A percentile compares a stretch with the other conserved stretches of the same genome.
phyloP scores from a whole-genome alignment of 2,888 invertebrate genomes.

The Aplocera efformata region DNA sequence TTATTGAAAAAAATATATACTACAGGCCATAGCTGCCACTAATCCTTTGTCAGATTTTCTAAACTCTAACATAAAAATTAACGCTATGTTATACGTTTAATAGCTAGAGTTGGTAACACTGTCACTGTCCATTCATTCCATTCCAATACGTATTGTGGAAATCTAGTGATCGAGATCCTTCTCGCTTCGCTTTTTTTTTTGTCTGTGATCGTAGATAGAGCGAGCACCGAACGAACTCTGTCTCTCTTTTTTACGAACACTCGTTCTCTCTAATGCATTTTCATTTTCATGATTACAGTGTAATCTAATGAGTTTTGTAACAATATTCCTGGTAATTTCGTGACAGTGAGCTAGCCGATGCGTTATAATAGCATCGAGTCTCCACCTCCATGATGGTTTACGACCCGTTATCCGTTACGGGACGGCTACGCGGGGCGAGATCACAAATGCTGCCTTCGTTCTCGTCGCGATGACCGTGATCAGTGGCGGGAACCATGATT shows the following conservation, averaged over 20 bases:
- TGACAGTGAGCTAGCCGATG: conserved; percentile 9
- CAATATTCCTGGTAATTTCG: conserved; percentile 1
- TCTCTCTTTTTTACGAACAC: conserved; percentile 15
- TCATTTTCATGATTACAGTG: conserved; percentile 47
- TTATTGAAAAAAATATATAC: too few relatives aligned
- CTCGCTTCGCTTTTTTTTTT: conserved; percentile 29
- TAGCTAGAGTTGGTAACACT: too few relatives aligned
- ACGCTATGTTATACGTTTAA: too few relatives aligned
- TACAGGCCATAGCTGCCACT: too few relatives aligned
- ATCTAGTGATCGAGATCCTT: too few relatives aligned
- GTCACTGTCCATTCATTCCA: too few relatives aligned
- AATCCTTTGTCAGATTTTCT: too few relatives aligned
- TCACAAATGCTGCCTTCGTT: conserved; percentile 64
- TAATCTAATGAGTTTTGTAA: conserved; percentile 24
- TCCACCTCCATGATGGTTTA: conserved; percentile 39
- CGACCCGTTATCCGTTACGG: conserved; percentile 57
- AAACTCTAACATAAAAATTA: too few relatives aligned
- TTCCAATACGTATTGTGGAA: too few relatives aligned
- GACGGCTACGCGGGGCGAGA: conserved; percentile 49
- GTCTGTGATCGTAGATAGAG: conserved; percentile 5
- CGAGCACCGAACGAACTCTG: conserved; percentile 1
- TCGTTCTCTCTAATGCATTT: conserved; percentile 52
- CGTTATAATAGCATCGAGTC: conserved; percentile 6
- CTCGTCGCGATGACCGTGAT: conserved; percentile 70
- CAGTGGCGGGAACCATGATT: conserved; percentile 79